These are phyloP conservation scores for Tamias sibiricus DNA, from an alignment of 2,113 vertebrate species.

Conservation along the genomic window DNA sequence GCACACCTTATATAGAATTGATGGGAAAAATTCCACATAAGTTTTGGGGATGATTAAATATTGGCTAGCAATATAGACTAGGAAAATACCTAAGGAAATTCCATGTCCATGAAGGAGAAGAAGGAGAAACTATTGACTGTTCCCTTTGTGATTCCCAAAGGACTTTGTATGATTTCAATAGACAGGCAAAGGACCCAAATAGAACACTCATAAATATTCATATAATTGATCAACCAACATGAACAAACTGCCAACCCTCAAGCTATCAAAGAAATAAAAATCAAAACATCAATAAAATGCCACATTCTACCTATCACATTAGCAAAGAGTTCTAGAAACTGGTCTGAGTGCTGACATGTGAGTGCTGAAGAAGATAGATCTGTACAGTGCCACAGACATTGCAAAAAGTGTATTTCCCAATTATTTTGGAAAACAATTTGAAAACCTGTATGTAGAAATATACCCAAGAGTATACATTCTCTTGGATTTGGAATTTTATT, in stretches of 20 bases:
- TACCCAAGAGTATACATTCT: neutral
- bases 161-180: neutral
- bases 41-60: neutral
- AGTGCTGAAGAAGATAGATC: neutral
- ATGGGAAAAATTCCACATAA: neutral
- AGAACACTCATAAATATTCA: neutral
- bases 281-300: neutral
- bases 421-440: neutral
- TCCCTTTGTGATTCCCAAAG: neutral
- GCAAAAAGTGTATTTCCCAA: neutral
- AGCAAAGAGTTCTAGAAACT: neutral
- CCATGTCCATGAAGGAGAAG: neutral
- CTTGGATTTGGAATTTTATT: neutral
- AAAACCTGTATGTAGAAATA: neutral
- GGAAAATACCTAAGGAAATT: neutral
- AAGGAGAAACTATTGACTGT: neutral
- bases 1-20: neutral
- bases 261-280: slow-evolving; percentile 12
- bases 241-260: neutral
- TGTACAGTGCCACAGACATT: neutral
- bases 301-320: neutral
- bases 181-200: neutral
- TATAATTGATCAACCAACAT: neutral
- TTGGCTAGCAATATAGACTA: neutral
- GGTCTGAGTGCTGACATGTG: neutral